These are phyloP conservation scores for Manis javanica DNA, from an alignment of 2,797 vertebrate species.

Conservation along the genomic window DNA sequence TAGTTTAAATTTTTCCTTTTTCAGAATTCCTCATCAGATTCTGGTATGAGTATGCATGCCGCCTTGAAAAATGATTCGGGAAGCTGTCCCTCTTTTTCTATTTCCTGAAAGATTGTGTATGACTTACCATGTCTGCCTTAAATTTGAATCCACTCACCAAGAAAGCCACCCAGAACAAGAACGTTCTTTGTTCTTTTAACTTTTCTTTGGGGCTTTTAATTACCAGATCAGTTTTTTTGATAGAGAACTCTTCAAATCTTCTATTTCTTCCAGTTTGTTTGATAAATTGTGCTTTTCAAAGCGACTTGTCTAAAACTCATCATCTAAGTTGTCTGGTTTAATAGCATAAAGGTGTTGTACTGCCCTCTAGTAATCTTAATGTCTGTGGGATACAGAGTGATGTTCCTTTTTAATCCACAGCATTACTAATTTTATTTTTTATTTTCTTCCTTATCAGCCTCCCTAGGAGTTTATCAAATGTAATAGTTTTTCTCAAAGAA, in stretches of 20 bases:
- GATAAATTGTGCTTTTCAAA: background rate
- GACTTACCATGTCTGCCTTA: background rate
- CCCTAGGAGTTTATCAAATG: background rate
- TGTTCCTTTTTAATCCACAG: background rate
- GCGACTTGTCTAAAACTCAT: background rate
- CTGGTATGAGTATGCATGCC: background rate
- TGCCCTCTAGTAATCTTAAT: background rate
- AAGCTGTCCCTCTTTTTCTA: background rate
- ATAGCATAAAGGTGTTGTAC: background rate
- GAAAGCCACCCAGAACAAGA: background rate
- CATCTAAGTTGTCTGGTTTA: background rate
- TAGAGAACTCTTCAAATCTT: background rate
- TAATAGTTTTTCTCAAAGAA: background rate
- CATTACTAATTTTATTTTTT: background rate
- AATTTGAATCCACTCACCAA: background rate
- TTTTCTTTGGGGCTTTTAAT: background rate
- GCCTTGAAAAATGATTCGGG: background rate
- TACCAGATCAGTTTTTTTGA: background rate
- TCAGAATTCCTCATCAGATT: background rate
- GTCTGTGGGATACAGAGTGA: background rate
- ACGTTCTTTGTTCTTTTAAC: background rate
- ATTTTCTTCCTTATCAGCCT: background rate
- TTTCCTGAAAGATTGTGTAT: background rate
- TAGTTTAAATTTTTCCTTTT: background rate
- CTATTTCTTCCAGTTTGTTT: background rate